A percentile compares a stretch with the other conserved stretches of the same genome.
phyloP scores from a whole-genome alignment of 2,888 invertebrate species.

The Leptogaster cylindrica region DNA sequence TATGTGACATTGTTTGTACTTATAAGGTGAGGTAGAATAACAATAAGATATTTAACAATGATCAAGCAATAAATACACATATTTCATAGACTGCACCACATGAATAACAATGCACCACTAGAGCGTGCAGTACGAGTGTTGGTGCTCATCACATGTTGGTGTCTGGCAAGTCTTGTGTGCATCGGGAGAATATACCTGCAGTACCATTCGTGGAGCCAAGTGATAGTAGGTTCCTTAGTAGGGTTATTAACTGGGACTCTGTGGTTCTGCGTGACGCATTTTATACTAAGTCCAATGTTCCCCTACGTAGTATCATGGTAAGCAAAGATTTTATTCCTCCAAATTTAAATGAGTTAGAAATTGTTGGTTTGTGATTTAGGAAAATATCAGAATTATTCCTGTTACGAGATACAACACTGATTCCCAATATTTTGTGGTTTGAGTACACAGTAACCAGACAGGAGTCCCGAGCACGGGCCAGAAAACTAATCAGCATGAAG shows the following conservation, averaged over 20 bases:
- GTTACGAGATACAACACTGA: conserved; percentile 85
- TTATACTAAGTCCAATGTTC: conserved; percentile 82
- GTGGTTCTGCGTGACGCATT: conserved; percentile 84
- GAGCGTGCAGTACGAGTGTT: conserved; percentile 76
- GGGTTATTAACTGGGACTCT: conserved; percentile 76
- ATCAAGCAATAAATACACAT: conserved; percentile 11
- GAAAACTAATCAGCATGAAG: conserved; percentile 82
- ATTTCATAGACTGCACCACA: conserved; percentile 76
- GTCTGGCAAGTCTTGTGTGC: conserved; percentile 69
- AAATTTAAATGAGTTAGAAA: not conserved
- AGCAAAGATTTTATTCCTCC: conserved; percentile 58
- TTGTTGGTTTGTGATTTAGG: conserved; percentile 63
- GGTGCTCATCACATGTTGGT: conserved; percentile 69
- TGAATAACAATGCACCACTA: conserved; percentile 78
- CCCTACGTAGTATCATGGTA: conserved; percentile 86
- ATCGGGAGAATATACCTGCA: conserved; percentile 81
- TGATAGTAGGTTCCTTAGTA: conserved; percentile 77
- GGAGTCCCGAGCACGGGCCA: conserved; percentile 79
- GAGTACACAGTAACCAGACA: conserved; percentile 88
- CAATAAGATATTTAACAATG: not conserved
- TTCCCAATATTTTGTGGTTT: conserved; percentile 92
- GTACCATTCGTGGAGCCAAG: conserved; percentile 85
- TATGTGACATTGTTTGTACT: conserved; percentile 85
- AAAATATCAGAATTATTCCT: conserved; percentile 84
- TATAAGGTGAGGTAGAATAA: conserved; percentile 71